Percentiles rank a stretch among this genome's conserved stretches.
Evolutionary conservation across 1,140 invertebrate genomes (phyloP).

Genomic region (Dreissena rostriformis): DNA sequence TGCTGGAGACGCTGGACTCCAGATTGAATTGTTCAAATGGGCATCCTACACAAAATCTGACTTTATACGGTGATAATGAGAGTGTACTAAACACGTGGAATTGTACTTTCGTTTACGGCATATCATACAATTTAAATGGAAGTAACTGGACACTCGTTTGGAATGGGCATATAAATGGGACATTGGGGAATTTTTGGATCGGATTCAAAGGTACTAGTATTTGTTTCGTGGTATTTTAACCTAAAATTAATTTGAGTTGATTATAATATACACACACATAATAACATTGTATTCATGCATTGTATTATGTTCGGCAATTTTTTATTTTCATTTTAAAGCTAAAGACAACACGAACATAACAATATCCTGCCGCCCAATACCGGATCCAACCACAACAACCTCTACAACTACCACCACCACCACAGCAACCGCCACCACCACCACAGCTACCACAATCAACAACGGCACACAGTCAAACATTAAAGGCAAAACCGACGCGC

Average conservation of each 20-base stretch:
- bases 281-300: too few species aligned
- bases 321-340: background rate
- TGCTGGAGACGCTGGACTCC: background rate
- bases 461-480: too few species aligned
- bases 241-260: background rate
- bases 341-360: background rate
- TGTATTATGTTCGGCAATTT: background rate
- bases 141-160: conserved; percentile 8
- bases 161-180: background rate
- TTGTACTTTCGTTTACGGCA: background rate
- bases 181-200: conserved; percentile 6
- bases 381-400: conserved; percentile 25
- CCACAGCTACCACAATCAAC: background rate
- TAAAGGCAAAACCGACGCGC: too few species aligned
- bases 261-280: background rate
- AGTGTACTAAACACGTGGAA: background rate
- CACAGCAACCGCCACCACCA: background rate
- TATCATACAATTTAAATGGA: background rate
- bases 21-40: conserved; percentile 5
- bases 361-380: background rate
- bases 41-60: conserved; percentile 3
- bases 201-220: conserved; percentile 14
- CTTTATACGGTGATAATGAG: background rate
- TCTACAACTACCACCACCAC: background rate
- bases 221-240: background rate